Percentiles rank a stretch among this genome's conserved stretches.
phyloP scores from a whole-genome alignment of 2,113 vertebrate genomes.

The Tor tambroides region DNA sequence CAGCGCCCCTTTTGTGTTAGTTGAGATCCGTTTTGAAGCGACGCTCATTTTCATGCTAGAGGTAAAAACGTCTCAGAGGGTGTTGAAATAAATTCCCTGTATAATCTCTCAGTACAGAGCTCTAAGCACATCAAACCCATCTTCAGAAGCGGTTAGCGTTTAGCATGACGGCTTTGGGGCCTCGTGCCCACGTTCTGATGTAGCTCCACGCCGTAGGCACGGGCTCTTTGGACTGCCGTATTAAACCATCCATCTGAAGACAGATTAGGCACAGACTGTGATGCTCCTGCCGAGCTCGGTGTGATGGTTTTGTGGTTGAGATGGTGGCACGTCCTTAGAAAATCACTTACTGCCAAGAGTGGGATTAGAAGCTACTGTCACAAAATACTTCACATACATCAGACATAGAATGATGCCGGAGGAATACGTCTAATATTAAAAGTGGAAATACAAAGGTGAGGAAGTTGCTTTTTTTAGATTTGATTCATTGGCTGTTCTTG shows the following conservation, averaged over 20 bases:
- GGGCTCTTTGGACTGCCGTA: constrained; percentile 23
- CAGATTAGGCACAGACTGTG: constrained; percentile 45
- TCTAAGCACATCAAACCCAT: constrained; percentile 42
- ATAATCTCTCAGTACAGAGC: constrained; percentile 27
- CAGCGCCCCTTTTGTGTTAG: constrained; percentile 3
- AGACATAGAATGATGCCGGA: neutral
- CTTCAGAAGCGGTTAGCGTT: constrained; percentile 31
- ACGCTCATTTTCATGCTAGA: constrained; percentile 26
- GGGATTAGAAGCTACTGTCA: constrained; percentile 7
- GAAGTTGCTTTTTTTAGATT: neutral
- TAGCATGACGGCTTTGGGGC: constrained; percentile 17
- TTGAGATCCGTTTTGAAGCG: constrained; percentile 37
- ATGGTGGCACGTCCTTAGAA: constrained; percentile 19
- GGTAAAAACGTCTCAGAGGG: neutral
- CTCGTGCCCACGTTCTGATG: constrained; percentile 16
- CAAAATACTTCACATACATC: neutral
- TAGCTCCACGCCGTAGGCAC: constrained; percentile 5
- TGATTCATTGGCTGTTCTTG: neutral
- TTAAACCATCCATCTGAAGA: constrained; percentile 37
- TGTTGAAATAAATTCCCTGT: constrained; percentile 40
- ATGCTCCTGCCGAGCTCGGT: constrained; percentile 4
- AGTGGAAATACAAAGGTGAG: neutral
- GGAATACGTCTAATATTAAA: neutral
- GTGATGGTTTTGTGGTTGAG: constrained; percentile 29
- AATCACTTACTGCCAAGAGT: constrained; percentile 23